A percentile compares a stretch with the other conserved stretches of the same genome.
Conservation (phyloP, 2,113 vertebrate genomes). For the Falco punctatus region DNA sequence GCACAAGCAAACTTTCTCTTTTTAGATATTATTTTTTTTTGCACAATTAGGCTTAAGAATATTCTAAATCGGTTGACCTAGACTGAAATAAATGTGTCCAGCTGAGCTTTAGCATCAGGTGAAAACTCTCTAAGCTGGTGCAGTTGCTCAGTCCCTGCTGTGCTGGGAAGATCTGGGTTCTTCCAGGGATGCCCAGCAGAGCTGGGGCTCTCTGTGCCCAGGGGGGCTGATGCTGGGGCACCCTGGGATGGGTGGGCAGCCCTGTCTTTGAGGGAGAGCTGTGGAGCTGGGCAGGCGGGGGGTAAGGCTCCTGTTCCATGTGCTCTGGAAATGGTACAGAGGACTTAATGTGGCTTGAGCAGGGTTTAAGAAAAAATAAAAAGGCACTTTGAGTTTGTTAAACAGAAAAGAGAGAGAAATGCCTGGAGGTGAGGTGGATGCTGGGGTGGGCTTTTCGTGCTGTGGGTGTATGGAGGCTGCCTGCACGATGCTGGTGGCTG, state of each 20-base stretch:
- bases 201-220: background rate
- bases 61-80: background rate
- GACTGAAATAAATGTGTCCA: background rate
- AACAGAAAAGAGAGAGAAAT: background rate
- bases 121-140: background rate
- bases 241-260: background rate
- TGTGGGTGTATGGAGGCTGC: background rate
- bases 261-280: background rate
- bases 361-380: too few species aligned
- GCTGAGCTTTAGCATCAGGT: background rate
- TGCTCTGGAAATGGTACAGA: background rate
- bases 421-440: background rate
- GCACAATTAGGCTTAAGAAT: background rate
- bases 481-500: background rate
- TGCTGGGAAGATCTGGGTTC: background rate
- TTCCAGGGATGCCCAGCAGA: background rate
- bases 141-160: background rate
- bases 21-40: background rate
- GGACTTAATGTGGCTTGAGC: background rate
- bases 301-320: background rate
- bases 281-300: background rate
- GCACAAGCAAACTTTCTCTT: background rate
- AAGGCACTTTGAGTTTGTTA: background rate
- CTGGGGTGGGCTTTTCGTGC: background rate
- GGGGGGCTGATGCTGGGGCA: background rate